Conservation (phyloP, 1,140 invertebrate species). For the Drosophila sulfurigaster region DNA sequence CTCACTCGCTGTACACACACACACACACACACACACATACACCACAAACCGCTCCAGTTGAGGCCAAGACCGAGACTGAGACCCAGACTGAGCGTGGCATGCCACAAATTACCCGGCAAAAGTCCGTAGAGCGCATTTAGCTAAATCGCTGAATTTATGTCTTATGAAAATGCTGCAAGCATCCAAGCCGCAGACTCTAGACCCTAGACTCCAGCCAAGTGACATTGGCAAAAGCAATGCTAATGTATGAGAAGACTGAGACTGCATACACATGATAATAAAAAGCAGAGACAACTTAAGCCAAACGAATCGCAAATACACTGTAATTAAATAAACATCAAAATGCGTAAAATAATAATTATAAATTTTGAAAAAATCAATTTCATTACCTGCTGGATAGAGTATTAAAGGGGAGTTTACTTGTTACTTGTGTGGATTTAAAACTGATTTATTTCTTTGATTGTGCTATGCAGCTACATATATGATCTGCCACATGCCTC, state of each 20-base stretch:
- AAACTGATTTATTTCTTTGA: conserved; percentile 70
- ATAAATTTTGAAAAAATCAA: background rate
- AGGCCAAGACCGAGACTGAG: too few relatives aligned
- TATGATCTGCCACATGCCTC: conserved; percentile 4
- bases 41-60: conserved; percentile 3
- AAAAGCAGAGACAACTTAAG: conserved; percentile 15
- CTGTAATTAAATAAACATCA: conserved; percentile 10
- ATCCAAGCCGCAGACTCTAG: background rate
- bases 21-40: too few relatives aligned
- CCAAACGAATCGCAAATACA: conserved; percentile 15
- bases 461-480: conserved; percentile 53
- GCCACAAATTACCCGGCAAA: conserved; percentile 76
- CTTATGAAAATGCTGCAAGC: conserved; percentile 72
- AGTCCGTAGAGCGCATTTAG: conserved; percentile 76
- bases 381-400: background rate
- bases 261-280: background rate
- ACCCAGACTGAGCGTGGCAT: conserved; percentile 21
- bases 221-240: conserved; percentile 62
- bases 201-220: conserved; percentile 38
- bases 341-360: background rate
- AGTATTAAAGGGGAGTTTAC: too few relatives aligned
- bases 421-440: conserved; percentile 32
- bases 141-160: conserved; percentile 81
- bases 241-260: conserved; percentile 35
- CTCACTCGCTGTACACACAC: background rate